Percentiles rank a stretch among this genome's conserved stretches.
Conservation (phyloP, 2,888 invertebrate genomes). For the Xestoiulus laeticollis region DNA sequence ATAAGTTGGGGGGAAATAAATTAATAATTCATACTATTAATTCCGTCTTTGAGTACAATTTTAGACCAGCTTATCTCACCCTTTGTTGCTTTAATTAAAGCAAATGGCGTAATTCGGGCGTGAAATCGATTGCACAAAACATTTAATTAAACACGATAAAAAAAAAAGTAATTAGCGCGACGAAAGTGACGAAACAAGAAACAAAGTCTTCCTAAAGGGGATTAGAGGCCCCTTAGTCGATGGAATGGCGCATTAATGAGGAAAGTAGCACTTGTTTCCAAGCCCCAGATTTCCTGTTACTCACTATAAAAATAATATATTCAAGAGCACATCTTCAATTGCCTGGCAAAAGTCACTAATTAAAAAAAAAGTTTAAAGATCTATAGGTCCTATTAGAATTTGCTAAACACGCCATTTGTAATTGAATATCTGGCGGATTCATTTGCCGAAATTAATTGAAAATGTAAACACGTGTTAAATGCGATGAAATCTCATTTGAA, state of each 20-base stretch:
- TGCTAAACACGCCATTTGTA: neutral
- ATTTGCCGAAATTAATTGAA: neutral
- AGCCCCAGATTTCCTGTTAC: neutral
- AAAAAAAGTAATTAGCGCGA: conserved; percentile 34
- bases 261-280: neutral
- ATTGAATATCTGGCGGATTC: neutral
- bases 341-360: neutral
- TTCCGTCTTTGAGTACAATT: neutral
- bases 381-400: neutral
- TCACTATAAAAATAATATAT: neutral
- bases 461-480: neutral
- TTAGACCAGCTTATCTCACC: neutral
- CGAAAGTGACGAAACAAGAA: neutral
- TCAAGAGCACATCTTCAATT: neutral
- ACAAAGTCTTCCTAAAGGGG: neutral
- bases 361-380: neutral
- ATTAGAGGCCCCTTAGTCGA: neutral
- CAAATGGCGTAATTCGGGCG: conserved; percentile 21
- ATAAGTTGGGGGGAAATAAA: neutral
- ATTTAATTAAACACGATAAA: conserved; percentile 32
- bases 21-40: neutral
- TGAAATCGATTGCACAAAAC: conserved; percentile 28
- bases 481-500: neutral
- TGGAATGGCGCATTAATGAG: neutral
- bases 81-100: neutral